Conservation (phyloP, 2,888 invertebrate species). For the Cetonia aurata region DNA sequence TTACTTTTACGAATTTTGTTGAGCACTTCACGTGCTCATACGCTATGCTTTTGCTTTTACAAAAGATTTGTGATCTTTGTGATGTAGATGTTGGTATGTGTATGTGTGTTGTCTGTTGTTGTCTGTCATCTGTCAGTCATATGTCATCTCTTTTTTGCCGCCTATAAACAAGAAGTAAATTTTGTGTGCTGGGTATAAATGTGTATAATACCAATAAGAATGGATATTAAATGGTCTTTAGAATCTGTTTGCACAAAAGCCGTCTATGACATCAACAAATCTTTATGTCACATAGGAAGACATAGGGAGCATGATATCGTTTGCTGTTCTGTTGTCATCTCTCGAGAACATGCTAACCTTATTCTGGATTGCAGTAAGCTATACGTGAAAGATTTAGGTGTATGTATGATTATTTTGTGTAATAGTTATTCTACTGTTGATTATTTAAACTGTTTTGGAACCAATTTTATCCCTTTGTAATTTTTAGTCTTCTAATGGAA, state of each 20-base stretch:
- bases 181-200: no score
- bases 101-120: no score
- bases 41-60: no score
- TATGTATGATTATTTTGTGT: slow-evolving; percentile 37
- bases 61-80: no score
- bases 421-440: not conserved
- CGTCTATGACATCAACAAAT: slow-evolving; percentile 32
- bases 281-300: slow-evolving; percentile 44
- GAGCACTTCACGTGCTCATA: no score
- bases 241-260: slow-evolving; percentile 32
- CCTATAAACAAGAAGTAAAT: no score
- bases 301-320: slow-evolving; percentile 42
- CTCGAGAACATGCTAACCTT: slow-evolving; percentile 51
- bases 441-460: slow-evolving; percentile 1
- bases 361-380: slow-evolving; percentile 41
- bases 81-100: no score
- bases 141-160: no score
- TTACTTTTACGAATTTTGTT: no score
- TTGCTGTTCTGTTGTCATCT: slow-evolving; percentile 46
- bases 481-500: slow-evolving; percentile 73
- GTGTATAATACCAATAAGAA: not conserved
- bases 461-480: slow-evolving; percentile 29
- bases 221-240: slow-evolving; percentile 39
- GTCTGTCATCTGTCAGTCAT: no score
- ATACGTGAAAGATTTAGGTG: slow-evolving; percentile 48